A percentile compares a stretch with the other conserved stretches of the same genome.
Conservation (phyloP, 2,888 invertebrate species). For the Actias luna region DNA sequence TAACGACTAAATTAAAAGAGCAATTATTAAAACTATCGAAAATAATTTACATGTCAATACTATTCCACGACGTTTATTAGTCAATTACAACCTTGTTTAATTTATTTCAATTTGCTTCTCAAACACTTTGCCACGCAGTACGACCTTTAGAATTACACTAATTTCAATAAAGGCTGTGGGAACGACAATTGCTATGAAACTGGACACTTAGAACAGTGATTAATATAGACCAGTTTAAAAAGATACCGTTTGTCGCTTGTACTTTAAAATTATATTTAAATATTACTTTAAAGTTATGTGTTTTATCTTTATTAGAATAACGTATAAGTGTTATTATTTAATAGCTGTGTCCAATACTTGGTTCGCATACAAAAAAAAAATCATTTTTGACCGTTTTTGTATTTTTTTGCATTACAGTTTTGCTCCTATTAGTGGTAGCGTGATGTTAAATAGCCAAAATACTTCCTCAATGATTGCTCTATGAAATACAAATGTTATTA, state of each 20-base stretch:
- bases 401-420: too few relatives aligned
- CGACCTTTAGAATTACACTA: constrained; percentile 42
- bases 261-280: not conserved
- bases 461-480: too few relatives aligned
- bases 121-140: constrained; percentile 32
- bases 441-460: too few relatives aligned
- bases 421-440: too few relatives aligned
- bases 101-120: constrained; percentile 25
- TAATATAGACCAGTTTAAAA: constrained; percentile 21
- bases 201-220: constrained; percentile 25
- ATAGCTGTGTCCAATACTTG: not conserved
- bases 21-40: not conserved
- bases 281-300: not conserved
- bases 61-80: constrained; percentile 7
- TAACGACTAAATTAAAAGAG: not conserved
- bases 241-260: not conserved
- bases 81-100: not conserved
- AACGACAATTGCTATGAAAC: constrained; percentile 35
- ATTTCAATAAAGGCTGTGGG: constrained; percentile 43
- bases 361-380: too few relatives aligned
- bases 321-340: not conserved
- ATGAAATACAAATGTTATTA: too few relatives aligned
- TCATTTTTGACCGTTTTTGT: too few relatives aligned
- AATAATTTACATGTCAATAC: not conserved
- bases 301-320: not conserved